Conservation (phyloP, 2,797 vertebrate genomes). For the Sylvilagus floridanus region DNA sequence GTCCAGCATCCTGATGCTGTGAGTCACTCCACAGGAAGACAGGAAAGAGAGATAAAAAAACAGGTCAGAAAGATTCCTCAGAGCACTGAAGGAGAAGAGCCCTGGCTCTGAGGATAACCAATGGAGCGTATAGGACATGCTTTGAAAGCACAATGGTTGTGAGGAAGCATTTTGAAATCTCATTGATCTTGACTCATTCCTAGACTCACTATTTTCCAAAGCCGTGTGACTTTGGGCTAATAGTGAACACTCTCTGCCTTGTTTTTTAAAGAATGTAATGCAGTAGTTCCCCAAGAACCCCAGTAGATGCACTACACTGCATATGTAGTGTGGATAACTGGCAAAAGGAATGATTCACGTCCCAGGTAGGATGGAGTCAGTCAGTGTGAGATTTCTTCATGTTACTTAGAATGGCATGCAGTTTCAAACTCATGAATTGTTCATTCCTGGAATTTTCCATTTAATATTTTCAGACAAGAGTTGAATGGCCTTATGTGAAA, state of each 20-base stretch:
- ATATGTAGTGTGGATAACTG: no score
- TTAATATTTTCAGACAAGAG: no score
- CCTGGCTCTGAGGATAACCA: background rate
- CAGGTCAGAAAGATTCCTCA: background rate
- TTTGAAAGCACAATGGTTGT: background rate
- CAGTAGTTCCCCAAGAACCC: no score
- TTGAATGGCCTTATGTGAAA: no score
- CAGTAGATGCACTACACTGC: no score
- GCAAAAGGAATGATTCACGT: no score
- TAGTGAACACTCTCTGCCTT: background rate
- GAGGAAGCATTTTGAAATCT: background rate
- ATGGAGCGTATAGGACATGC: background rate
- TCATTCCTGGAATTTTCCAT: no score
- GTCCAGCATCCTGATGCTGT: background rate
- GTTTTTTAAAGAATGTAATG: background rate
- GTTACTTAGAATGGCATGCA: no score
- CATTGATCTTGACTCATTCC: background rate
- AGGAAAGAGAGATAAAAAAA: background rate
- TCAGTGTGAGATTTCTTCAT: no score
- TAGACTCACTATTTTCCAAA: background rate
- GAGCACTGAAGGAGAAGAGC: background rate
- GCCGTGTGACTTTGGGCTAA: background rate
- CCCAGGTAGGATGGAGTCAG: no score
- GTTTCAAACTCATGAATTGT: no score
- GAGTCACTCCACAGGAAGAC: background rate